phyloP scores from a whole-genome alignment of 2,888 invertebrate species.

The Drosophila falleni region DNA sequence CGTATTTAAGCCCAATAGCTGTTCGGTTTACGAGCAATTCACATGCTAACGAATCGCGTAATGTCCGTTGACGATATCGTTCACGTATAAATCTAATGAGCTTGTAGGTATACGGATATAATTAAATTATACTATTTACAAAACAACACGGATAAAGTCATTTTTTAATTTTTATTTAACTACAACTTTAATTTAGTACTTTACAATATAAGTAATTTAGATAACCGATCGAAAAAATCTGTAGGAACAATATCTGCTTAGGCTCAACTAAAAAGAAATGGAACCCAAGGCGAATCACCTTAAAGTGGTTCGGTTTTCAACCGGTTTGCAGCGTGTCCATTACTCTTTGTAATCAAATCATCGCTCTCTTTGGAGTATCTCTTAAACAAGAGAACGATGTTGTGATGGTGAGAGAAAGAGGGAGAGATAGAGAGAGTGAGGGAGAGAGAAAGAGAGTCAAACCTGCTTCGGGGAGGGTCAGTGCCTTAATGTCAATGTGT shows the following conservation, averaged over 20 bases:
- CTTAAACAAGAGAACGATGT: constrained; percentile 11
- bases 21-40: not conserved
- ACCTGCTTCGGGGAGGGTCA: constrained; percentile 64
- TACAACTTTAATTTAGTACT: no score
- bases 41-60: not conserved
- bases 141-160: no score
- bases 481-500: constrained; percentile 27
- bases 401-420: no score
- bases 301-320: constrained; percentile 17
- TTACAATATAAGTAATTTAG: not conserved
- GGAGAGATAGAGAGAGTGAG: not conserved
- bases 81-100: not conserved
- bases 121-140: not conserved
- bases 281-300: constrained; percentile 9
- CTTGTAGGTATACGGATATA: not conserved
- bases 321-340: constrained; percentile 22
- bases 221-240: not conserved
- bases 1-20: not conserved
- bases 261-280: not conserved
- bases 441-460: constrained; percentile 17
- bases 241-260: not conserved
- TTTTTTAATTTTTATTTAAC: no score
- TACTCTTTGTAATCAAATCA: constrained; percentile 17
- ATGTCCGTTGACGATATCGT: not conserved
- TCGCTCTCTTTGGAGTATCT: constrained; percentile 14